A percentile compares a stretch with the other conserved stretches of the same genome.
Evolutionary conservation across 2,888 invertebrate species (phyloP).

Genomic region (Calameuta filiformis): DNA sequence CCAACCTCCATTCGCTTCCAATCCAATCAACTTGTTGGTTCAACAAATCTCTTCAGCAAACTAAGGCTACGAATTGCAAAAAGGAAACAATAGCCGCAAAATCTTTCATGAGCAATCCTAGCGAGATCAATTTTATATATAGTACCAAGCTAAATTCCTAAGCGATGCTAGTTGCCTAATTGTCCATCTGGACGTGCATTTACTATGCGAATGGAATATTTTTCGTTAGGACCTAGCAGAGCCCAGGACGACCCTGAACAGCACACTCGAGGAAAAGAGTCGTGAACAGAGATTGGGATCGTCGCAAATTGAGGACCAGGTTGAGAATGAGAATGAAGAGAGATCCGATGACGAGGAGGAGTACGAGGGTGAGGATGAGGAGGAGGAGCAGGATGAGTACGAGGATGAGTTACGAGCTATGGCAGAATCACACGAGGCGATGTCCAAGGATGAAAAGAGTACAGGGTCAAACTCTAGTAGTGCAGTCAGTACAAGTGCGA

Average conservation of each 20-base stretch:
- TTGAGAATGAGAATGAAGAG: slow-evolving; percentile 14
- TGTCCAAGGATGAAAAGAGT: slow-evolving; percentile 47
- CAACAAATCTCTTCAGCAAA: background rate
- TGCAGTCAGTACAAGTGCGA: slow-evolving; percentile 18
- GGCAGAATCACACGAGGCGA: slow-evolving; percentile 52
- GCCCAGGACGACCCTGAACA: background rate
- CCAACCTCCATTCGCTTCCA: background rate
- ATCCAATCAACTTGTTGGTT: background rate
- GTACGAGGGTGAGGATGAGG: slow-evolving; percentile 27
- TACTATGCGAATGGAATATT: background rate
- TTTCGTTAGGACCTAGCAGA: background rate
- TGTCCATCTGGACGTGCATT: background rate
- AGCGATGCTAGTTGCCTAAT: background rate
- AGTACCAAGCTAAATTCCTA: background rate
- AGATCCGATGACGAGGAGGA: slow-evolving; percentile 26
- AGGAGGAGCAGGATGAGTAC: slow-evolving; percentile 41
- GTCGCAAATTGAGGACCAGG: background rate
- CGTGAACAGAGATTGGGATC: background rate
- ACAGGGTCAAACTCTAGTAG: slow-evolving; percentile 31
- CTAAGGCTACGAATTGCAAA: background rate
- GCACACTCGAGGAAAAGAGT: background rate
- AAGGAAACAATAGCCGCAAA: background rate
- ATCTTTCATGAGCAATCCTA: background rate
- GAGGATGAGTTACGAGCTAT: slow-evolving; percentile 49
- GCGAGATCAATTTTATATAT: background rate